Conservation (phyloP, 2,888 invertebrate species). For the Chaitophorus viminalis region DNA sequence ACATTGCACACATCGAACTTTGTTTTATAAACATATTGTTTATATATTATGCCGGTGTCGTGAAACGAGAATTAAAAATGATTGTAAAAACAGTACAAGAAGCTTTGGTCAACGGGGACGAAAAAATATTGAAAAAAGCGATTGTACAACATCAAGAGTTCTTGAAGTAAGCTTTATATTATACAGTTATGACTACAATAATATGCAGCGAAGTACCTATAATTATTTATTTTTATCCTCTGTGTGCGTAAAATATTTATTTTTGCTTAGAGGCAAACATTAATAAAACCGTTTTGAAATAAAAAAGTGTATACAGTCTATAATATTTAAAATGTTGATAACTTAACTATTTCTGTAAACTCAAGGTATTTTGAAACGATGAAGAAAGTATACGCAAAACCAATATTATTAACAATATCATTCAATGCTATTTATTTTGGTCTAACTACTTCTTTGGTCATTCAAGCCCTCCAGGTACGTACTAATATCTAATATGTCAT, state of each 20-base stretch:
- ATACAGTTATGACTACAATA: no score
- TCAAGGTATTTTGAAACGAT: conserved; percentile 10
- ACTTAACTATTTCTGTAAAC: no score
- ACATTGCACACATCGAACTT: neutral
- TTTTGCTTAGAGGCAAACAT: no score
- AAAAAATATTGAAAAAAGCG: neutral
- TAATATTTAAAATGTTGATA: no score
- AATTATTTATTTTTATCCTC: no score
- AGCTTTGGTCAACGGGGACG: neutral
- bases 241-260: no score
- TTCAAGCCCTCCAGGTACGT: conserved; percentile 21
- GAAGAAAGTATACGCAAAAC: neutral
- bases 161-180: neutral
- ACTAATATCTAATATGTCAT: neutral
- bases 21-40: neutral
- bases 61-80: neutral
- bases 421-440: conserved; percentile 6
- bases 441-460: neutral
- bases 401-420: neutral
- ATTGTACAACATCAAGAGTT: neutral
- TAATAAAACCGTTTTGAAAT: no score
- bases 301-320: no score
- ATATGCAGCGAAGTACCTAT: no score
- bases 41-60: neutral
- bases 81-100: neutral